Conservation (phyloP, 92 coral and sea anemone genomes). For the Galaxea fascicularis region DNA sequence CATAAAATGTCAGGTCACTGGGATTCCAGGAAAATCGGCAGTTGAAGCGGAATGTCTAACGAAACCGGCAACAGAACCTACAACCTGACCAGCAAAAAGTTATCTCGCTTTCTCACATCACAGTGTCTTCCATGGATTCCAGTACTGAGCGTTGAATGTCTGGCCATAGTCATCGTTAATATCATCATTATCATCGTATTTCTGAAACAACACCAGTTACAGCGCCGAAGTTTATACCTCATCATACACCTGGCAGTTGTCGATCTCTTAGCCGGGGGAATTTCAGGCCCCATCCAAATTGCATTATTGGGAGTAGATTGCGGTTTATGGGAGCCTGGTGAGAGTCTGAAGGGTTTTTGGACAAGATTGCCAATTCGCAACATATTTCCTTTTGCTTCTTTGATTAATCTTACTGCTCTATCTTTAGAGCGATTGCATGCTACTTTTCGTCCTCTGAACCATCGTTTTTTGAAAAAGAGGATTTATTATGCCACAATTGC, state of each 20-base stretch:
- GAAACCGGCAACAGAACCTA: background rate
- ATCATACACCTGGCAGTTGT: conserved; percentile 10
- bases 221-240: conserved; percentile 4
- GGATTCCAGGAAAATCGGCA: no score
- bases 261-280: conserved; percentile 15
- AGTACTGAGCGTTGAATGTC: background rate
- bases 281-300: conserved; percentile 12
- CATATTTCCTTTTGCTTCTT: background rate
- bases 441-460: background rate
- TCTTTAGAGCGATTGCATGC: conserved; percentile 5
- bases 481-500: background rate
- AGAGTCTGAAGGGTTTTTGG: background rate
- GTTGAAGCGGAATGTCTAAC: background rate
- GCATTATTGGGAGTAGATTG: background rate
- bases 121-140: conserved; percentile 5
- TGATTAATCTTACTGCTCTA: background rate
- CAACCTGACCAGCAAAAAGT: background rate
- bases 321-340: background rate
- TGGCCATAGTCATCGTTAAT: conserved; percentile 1
- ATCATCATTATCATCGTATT: background rate
- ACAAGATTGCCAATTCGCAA: background rate
- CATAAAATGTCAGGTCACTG: no score
- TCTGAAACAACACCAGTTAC: background rate
- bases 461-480: background rate
- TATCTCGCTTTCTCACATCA: background rate